Base-by-base conservation (phyloP, 1,140 invertebrate genomes). In the Papilio helenus region DNA sequence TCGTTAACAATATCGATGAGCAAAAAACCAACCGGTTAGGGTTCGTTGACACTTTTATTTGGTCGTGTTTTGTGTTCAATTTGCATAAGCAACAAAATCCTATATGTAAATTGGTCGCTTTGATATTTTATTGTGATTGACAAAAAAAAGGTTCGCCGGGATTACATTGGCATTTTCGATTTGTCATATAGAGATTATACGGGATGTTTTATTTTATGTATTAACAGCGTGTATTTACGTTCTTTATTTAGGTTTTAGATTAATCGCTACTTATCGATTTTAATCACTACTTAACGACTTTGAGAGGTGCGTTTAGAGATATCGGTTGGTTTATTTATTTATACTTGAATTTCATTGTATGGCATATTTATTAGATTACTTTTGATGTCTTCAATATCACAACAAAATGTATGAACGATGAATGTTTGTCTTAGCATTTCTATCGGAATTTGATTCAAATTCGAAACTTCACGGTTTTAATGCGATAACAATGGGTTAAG, bases 31-130 rank as follows among this genome's bases (percentile, higher is more conserved):
- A 82, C 84, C 84, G 83, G 82, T 84, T 83, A 18, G 65, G 61
- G 82, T 79, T 74, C 82, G 46, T 82, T 83, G 82, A 86, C 83
- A 73, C 51, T 42, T 18, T 46, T 79, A 79, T 82, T 85, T 83
- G 84, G 80, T 68, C 26, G 61, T 76, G 39, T 26, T 74, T 44
- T 44, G 44, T 8, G 74, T 76, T 55, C 26, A 20, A 58, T 76
- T 76, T 58, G 49, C 12, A 76, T 76, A 58, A 76, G 72, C 39
- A 51, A 55, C 46, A 74, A 51, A 55, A 76, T 76, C 74, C 49
- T 12, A 29, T 58, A 76, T 76, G 74, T n/a, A 76, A 76, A 76
- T 76, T 58, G 74, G 18, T 23, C 42, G 44, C 74, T 34, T 76
- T 76, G 74, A 76, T 51, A 58, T 76, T 76, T 58, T 55, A 58